phyloP scores from a whole-genome alignment of 2,888 invertebrate genomes.

The Caenorhabditis doughertyi region DNA sequence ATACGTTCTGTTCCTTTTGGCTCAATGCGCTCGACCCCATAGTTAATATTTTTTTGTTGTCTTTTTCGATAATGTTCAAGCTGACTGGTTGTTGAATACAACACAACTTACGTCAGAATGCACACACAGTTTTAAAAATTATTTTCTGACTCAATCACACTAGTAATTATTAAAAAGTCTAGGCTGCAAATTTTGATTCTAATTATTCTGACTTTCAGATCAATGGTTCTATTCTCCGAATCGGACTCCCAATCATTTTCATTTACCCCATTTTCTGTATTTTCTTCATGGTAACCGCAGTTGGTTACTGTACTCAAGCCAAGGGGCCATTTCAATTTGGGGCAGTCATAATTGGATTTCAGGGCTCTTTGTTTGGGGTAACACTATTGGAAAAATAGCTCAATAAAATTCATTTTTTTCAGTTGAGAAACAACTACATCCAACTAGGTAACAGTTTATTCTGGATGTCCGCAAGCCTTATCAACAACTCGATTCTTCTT shows the following conservation, averaged over 20 bases:
- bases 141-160: no score
- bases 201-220: no score
- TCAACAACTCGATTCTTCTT: constrained; percentile 9
- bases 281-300: constrained; percentile 35
- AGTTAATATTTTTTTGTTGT: no score
- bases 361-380: constrained; percentile 10
- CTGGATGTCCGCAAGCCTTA: constrained; percentile 3
- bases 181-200: no score
- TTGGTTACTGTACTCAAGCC: constrained; percentile 42
- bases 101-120: no score
- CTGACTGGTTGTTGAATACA: no score
- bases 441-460: constrained; percentile 21
- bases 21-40: no score
- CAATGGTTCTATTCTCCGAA: constrained; percentile 4
- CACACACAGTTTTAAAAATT: no score
- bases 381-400: no score
- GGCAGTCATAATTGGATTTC: constrained; percentile 23
- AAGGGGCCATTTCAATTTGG: constrained; percentile 39
- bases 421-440: constrained; percentile 10
- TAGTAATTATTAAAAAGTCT: no score
- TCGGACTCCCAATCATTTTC: constrained; percentile 23
- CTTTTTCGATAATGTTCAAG: no score
- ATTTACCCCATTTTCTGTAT: constrained; percentile 41
- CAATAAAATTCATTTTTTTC: background rate
- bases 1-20: no score